These are phyloP conservation scores for Watsonalla binaria DNA, from an alignment of 2,888 invertebrate species.

Conservation along the genomic window DNA sequence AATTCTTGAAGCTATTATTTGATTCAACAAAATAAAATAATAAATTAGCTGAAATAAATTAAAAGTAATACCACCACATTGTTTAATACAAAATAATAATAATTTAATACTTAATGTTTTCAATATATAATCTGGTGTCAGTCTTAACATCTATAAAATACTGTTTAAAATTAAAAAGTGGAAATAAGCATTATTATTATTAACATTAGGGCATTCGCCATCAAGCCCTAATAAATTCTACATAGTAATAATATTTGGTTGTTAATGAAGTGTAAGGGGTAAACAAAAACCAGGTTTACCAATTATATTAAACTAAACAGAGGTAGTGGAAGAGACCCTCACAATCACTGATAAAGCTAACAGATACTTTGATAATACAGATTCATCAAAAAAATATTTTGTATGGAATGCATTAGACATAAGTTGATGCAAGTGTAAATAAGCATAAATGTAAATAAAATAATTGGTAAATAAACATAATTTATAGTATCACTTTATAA, in stretches of 20 bases:
- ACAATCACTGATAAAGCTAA: constrained; percentile 30
- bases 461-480: constrained; percentile 1
- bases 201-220: constrained; percentile 10
- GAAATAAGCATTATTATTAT: constrained; percentile 26
- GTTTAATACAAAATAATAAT: constrained; percentile 45
- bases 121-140: constrained; percentile 69
- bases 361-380: constrained; percentile 50
- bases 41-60: constrained; percentile 56
- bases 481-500: constrained; percentile 2
- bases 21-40: constrained; percentile 42
- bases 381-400: constrained; percentile 34
- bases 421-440: constrained; percentile 21
- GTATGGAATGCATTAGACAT: constrained; percentile 56
- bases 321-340: not conserved
- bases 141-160: constrained; percentile 74
- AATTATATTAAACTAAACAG: constrained; percentile 14
- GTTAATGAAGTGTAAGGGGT: not conserved
- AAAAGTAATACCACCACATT: constrained; percentile 61
- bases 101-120: constrained; percentile 67
- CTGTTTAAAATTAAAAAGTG: constrained; percentile 57
- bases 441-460: constrained; percentile 26
- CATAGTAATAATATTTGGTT: constrained; percentile 5
- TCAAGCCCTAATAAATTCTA: not conserved
- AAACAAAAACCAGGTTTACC: constrained; percentile 3
- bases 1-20: constrained; percentile 41